Base-by-base conservation (phyloP, 1,140 invertebrate species). In the Marisa cornuarietis region DNA sequence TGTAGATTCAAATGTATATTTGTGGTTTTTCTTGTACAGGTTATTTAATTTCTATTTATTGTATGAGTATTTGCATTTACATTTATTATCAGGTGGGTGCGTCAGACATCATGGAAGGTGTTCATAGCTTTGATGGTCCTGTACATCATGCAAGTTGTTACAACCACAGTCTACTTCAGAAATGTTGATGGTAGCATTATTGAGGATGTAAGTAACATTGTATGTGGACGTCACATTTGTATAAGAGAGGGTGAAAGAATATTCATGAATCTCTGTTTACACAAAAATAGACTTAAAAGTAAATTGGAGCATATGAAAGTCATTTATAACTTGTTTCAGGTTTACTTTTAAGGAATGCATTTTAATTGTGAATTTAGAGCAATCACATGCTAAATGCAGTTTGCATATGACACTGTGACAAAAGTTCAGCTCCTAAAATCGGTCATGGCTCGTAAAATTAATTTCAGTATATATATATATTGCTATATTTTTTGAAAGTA, bases 101-200 rank as follows among this genome's bases (percentile, higher is more conserved):
- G 94, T 83, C 96, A 98, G 90, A 97, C 96, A 0, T 96, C 95
- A 18, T 90, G 90, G 9, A 91, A 92, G 71, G 94, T 96, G 71
- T 96, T 95, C 87, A 88, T 83, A 10, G 91, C 95, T 66, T 93
- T 97, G 72, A 90, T 96, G 24, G 86, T 94, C n/a, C 89, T 97
- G 18, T 97, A 96, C 91, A 85, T 93, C 31, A 91, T 95, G 58
- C 95, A 97, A 92, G 85, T 95, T 69, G 87, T 94, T 78, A 95
- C 95, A 87, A 92, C 94, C 83, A 89, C 89, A 69, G 86, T 95
- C 63, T 95, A 94, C 86, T 85, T 88, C 81, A 82, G 79, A 61
- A 88, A 88, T 78, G 78, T 85, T 49, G 87, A 86, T 71, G 84
- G 85, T 58, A 84, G 84, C 72, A 80, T 88, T 62, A 84, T 77